A percentile compares a stretch with the other conserved stretches of the same genome.
Conservation (phyloP, 2,888 invertebrate genomes). For the Erebia epiphron region DNA sequence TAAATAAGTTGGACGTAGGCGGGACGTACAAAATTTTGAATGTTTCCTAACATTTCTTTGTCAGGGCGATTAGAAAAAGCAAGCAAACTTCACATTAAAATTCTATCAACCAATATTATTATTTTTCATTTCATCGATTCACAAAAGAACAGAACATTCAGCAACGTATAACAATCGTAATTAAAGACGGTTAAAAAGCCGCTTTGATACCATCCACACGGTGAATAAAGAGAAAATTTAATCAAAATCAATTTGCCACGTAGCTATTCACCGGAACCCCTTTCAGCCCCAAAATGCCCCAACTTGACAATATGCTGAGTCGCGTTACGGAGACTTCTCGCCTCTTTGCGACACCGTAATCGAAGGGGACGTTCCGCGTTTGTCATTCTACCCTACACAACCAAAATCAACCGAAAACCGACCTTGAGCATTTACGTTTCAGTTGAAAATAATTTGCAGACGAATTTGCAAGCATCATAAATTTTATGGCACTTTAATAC, state of each 20-base stretch:
- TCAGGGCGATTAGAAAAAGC: slow-evolving; percentile 4
- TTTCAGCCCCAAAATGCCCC: slow-evolving; percentile 52
- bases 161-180: slow-evolving; percentile 20
- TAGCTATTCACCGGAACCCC: slow-evolving; percentile 61
- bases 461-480: slow-evolving; percentile 73
- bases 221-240: slow-evolving; percentile 44
- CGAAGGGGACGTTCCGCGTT: slow-evolving; percentile 73
- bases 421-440: slow-evolving; percentile 35
- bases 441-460: slow-evolving; percentile 38
- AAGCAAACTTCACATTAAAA: not conserved
- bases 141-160: slow-evolving; percentile 11
- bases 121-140: not conserved
- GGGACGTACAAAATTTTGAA: not conserved
- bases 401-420: slow-evolving; percentile 43
- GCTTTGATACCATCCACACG: slow-evolving; percentile 44
- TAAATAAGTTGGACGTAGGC: not conserved
- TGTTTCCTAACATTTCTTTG: slow-evolving; percentile 1
- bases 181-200: slow-evolving; percentile 30
- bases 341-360: slow-evolving; percentile 68
- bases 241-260: slow-evolving; percentile 77
- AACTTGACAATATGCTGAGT: slow-evolving; percentile 76
- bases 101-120: slow-evolving; percentile 4
- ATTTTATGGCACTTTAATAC: slow-evolving; percentile 81
- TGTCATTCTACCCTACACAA: slow-evolving; percentile 68
- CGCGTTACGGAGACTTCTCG: slow-evolving; percentile 71